Evolutionary conservation across 2,888 invertebrate species (phyloP), one percentile per base, ranked within the genome.

Genomic region (Cyclophora punctaria): DNA sequence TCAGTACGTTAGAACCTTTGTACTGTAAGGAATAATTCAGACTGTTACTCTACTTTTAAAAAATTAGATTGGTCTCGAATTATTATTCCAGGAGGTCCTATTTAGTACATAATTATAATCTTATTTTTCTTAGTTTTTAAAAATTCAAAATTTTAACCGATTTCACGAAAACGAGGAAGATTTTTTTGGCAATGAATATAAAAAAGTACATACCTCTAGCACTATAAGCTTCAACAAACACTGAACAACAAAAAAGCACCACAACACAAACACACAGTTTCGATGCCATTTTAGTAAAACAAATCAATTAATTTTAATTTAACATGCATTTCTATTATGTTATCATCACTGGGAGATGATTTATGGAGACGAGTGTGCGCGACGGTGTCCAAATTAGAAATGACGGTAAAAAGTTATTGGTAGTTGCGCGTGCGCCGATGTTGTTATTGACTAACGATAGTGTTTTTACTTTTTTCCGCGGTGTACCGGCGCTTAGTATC

Each of bases 391-490:
- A 71, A 79, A 79, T 80, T 79, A 80, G 83, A 83, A 87, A 84
- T 86, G 85, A 59, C 63, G 61, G 64, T 73, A 78, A 83, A 82
- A 81, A 78, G 74, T 56, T 59, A 55, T 53, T 66, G 58, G 62
- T 54, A 56, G 57, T 52, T 55, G 59, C 71, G 73, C 75, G 69
- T 69, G 69, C 72, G 73, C 51, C 74, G 62, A 51, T 64, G 79
- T 76, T 80, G 76, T 81, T 82, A 79, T 80, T 80, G 81, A 80
- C 78, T 80, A 75, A 76, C 75, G 72, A 77, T 73, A 70, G 71
- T 83, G 79, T 80, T 86, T 86, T 85, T 83, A 80, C 82, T 84
- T 85, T 86, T 86, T 87, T 85, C 78, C 79, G 75, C 64, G 60
- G 63, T 68, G 67, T 70, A 69, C 74, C 74, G 76, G 78, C 80